These are phyloP conservation scores for Musca vetustissima DNA, from an alignment of 1,140 invertebrate species.

Conservation along the genomic window DNA sequence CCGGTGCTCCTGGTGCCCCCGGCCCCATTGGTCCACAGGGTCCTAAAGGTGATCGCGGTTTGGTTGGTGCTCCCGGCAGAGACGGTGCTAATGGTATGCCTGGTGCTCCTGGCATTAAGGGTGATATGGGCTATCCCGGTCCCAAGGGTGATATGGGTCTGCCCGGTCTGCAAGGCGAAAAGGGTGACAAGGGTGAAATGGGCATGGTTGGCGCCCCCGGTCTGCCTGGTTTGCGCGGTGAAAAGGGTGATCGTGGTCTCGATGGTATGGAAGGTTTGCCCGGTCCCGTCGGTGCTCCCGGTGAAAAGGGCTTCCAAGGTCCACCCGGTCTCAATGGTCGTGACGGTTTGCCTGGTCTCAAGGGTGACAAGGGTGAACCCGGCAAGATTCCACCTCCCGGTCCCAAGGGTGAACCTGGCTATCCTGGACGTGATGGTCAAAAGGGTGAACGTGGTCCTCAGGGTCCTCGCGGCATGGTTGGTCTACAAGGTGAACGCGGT, in stretches of 20 bases:
- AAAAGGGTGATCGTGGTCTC: slow-evolving; percentile 60
- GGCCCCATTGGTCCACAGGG: slow-evolving; percentile 62
- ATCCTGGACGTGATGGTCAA: slow-evolving; percentile 63
- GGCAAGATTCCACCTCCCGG: slow-evolving; percentile 68
- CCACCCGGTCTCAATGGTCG: slow-evolving; percentile 61
- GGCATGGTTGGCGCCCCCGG: slow-evolving; percentile 41
- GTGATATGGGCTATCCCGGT: slow-evolving; percentile 71
- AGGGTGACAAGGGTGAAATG: slow-evolving; percentile 47
- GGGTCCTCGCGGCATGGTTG: slow-evolving; percentile 59
- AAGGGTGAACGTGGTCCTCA: slow-evolving; percentile 66
- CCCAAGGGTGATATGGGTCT: slow-evolving; percentile 66
- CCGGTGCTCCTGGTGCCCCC: slow-evolving; percentile 50
- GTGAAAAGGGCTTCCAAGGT: slow-evolving; percentile 60
- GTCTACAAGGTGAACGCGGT: slow-evolving; percentile 61
- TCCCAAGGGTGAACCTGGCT: slow-evolving; percentile 60
- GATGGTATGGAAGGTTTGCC: slow-evolving; percentile 45
- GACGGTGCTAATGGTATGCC: slow-evolving; percentile 59
- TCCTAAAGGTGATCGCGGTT: slow-evolving; percentile 65
- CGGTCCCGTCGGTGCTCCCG: slow-evolving; percentile 55
- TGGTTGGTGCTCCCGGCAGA: slow-evolving; percentile 56
- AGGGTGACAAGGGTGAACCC: slow-evolving; percentile 76
- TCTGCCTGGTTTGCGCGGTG: slow-evolving; percentile 49
- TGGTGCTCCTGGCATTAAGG: slow-evolving; percentile 69
- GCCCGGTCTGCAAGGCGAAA: slow-evolving; percentile 44
- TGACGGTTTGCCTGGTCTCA: slow-evolving; percentile 61